Evolutionary conservation across 2,113 vertebrate genomes (phyloP).

Genomic region (Empidonax traillii): DNA sequence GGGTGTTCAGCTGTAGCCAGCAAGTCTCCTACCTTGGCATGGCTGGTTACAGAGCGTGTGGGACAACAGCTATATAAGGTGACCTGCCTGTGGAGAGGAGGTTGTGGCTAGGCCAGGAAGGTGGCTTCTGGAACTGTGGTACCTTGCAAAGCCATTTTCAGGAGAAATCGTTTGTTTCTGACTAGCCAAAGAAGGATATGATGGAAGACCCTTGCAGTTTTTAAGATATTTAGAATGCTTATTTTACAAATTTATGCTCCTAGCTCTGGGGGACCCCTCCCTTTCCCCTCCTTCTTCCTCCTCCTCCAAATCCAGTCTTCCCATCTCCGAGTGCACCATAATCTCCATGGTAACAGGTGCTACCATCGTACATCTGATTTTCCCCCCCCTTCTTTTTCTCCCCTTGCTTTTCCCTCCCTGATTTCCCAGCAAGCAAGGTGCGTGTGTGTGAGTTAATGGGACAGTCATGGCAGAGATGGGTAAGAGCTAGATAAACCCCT

Average conservation of each 20-base stretch:
- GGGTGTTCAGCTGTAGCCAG: background rate
- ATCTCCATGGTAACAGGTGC: constrained; percentile 66
- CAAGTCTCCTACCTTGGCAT: accelerated
- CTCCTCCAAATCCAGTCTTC: constrained; percentile 46
- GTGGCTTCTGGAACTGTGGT: background rate
- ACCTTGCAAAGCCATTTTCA: background rate
- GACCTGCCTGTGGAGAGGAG: background rate
- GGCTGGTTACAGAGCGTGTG: accelerated
- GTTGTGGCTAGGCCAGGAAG: background rate
- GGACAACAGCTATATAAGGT: background rate
- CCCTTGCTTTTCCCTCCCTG: background rate
- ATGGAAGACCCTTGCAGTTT: background rate
- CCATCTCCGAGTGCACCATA: constrained; percentile 23
- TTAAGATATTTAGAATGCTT: constrained; percentile 38
- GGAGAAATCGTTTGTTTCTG: background rate
- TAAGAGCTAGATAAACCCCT: background rate
- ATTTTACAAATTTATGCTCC: constrained; percentile 62
- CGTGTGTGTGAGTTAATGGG: background rate
- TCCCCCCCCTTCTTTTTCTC: background rate
- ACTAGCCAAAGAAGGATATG: background rate
- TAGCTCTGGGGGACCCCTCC: constrained; percentile 21
- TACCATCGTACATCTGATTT: background rate
- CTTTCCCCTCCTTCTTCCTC: background rate
- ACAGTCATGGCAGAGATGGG: background rate
- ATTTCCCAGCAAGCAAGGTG: background rate